Conservation (phyloP, 2,113 vertebrate species). For the Lagenorhynchus albirostris region DNA sequence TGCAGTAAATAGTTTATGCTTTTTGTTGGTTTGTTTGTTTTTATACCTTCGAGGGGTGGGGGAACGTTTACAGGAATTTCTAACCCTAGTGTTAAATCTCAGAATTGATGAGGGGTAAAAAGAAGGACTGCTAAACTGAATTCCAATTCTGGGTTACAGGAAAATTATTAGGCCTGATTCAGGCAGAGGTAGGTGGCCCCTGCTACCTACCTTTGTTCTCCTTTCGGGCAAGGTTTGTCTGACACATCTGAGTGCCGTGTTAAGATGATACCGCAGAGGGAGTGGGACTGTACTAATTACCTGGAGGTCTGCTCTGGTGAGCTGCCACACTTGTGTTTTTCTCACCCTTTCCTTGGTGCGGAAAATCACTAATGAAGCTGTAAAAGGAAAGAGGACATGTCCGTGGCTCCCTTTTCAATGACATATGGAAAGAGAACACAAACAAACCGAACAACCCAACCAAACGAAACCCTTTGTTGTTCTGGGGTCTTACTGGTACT, state of each 20-base stretch:
- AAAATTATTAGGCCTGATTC: neutral
- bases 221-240: neutral
- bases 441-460: neutral
- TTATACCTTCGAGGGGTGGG: neutral
- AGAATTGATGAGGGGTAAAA: too few species aligned
- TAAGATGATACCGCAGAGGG: neutral
- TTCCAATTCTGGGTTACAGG: too few species aligned
- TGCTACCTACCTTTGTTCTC: neutral
- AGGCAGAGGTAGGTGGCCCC: neutral
- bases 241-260: neutral
- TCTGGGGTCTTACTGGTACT: conserved; percentile 60
- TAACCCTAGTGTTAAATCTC: neutral
- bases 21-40: neutral
- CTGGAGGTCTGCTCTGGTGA: neutral
- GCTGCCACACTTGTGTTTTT: neutral
- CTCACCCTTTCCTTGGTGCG: neutral
- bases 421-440: conserved; percentile 50
- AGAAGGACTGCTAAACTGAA: too few species aligned
- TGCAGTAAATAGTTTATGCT: neutral
- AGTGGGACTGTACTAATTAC: neutral
- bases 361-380: conserved; percentile 8
- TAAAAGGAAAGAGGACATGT: neutral
- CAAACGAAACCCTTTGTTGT: conserved; percentile 60
- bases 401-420: neutral
- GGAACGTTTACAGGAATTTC: neutral